Evolutionary conservation across 2,888 invertebrate genomes (phyloP).

Genomic region (Eupithecia insigniata): DNA sequence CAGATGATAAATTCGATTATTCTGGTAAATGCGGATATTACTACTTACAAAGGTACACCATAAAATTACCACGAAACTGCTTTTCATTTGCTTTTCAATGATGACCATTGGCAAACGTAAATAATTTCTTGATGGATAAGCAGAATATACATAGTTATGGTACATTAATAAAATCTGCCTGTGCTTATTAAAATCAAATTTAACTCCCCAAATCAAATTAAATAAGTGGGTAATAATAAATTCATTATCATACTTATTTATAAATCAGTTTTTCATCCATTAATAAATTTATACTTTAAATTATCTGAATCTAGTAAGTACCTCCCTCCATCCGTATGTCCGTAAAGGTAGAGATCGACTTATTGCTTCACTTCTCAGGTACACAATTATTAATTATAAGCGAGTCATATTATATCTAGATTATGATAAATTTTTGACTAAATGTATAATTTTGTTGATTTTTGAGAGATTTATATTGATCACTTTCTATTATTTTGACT

Average conservation of each 20-base stretch:
- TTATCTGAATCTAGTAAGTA: constrained; percentile 18
- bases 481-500: constrained; percentile 27
- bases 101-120: constrained; percentile 52
- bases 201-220: constrained; percentile 15
- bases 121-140: constrained; percentile 37
- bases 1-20: constrained; percentile 22
- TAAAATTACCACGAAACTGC: background rate
- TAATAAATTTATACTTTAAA: constrained; percentile 13
- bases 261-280: background rate
- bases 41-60: background rate
- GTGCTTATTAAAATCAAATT: constrained; percentile 16
- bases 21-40: constrained; percentile 22
- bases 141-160: background rate
- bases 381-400: constrained; percentile 5
- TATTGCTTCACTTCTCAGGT: background rate
- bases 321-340: constrained; percentile 21
- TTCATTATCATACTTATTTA: constrained; percentile 51
- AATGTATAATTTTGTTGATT: constrained; percentile 43
- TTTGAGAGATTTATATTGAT: constrained; percentile 49
- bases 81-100: constrained; percentile 50
- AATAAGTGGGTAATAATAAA: constrained; percentile 50
- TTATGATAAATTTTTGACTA: constrained; percentile 27
- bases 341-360: constrained; percentile 14
- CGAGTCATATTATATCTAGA: constrained; percentile 20
- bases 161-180: background rate